Evolutionary conservation across 2,113 vertebrate genomes (phyloP).

Genomic region (Saguinus midas): DNA sequence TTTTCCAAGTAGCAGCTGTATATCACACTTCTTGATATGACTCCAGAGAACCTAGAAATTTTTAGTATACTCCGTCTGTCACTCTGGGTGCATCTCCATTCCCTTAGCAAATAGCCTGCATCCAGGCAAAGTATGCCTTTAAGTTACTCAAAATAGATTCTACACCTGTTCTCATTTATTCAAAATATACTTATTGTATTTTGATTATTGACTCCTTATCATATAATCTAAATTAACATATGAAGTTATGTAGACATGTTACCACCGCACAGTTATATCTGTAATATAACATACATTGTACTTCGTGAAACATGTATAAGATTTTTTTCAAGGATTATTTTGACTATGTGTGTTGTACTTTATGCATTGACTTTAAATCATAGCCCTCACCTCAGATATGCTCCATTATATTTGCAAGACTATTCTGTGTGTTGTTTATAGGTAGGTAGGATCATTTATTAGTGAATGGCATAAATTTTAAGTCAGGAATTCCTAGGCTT

Average conservation of each 20-base stretch:
- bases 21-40: background rate
- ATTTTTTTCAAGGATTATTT: background rate
- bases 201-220: background rate
- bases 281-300: background rate
- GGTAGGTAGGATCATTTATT: background rate
- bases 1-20: background rate
- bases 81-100: fast-evolving
- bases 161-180: background rate
- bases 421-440: background rate
- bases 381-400: background rate
- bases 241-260: background rate
- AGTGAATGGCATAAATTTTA: background rate
- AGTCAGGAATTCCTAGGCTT: background rate
- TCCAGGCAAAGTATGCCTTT: background rate
- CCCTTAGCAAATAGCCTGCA: background rate
- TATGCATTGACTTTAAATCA: background rate
- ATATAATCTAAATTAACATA: background rate
- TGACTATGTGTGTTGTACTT: background rate
- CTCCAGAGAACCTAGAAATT: background rate
- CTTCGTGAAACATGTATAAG: background rate
- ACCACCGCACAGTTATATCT: fast-evolving
- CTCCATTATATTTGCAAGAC: background rate
- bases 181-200: background rate
- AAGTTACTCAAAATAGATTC: background rate
- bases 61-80: background rate